phyloP scores from a whole-genome alignment of 2,797 vertebrate genomes.

The Malurus leucopterus region DNA sequence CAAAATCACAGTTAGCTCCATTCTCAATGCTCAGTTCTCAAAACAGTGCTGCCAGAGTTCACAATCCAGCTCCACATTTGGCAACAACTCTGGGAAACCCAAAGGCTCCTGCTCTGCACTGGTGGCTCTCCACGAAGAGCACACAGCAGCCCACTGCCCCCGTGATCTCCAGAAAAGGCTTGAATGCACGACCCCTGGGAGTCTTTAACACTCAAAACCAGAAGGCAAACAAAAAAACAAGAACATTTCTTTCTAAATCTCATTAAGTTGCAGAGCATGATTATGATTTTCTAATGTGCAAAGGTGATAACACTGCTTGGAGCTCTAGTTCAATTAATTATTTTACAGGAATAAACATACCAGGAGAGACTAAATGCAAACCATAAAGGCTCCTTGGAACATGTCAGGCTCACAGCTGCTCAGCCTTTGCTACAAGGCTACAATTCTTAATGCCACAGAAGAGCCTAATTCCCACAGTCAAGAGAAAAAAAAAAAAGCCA shows the following conservation, averaged over 20 bases:
- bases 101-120: neutral
- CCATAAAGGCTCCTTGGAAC: neutral
- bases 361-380: neutral
- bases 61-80: neutral
- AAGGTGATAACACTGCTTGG: slow-evolving; percentile 15
- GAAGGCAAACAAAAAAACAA: neutral
- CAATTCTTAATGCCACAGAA: neutral
- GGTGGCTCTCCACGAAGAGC: neutral
- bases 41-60: neutral
- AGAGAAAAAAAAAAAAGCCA: neutral
- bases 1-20: neutral
- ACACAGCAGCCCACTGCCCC: neutral
- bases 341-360: slow-evolving; percentile 31
- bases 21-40: neutral
- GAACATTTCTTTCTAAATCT: slow-evolving; percentile 9
- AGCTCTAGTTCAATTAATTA: slow-evolving; percentile 16
- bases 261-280: neutral
- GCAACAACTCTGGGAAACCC: neutral
- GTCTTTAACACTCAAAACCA: neutral
- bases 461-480: neutral
- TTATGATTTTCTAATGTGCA: slow-evolving; percentile 10
- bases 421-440: neutral
- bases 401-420: neutral
- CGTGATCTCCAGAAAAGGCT: neutral
- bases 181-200: neutral